phyloP scores from a whole-genome alignment of 2,113 vertebrate genomes.

The Ifrita kowaldi region DNA sequence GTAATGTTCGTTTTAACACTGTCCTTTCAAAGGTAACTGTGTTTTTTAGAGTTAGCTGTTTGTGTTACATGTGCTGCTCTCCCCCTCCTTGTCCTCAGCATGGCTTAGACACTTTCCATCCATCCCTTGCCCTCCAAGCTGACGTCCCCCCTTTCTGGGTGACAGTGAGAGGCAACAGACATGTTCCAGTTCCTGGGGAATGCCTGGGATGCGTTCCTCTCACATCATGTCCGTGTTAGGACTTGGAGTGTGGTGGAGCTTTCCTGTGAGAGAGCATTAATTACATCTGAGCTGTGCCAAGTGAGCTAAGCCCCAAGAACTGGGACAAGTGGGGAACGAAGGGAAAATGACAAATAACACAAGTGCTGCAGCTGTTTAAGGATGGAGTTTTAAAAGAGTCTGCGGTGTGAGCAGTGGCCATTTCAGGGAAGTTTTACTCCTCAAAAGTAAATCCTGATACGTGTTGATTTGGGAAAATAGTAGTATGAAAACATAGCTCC shows the following conservation, averaged over 20 bases:
- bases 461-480: neutral
- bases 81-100: neutral
- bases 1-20: neutral
- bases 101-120: neutral
- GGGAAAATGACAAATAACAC: neutral
- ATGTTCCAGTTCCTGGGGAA: neutral
- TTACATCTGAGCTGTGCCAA: neutral
- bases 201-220: neutral
- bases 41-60: neutral
- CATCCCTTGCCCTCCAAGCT: neutral
- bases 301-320: neutral
- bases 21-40: neutral
- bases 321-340: neutral
- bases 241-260: neutral
- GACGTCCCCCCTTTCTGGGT: accelerated
- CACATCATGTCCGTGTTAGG: neutral
- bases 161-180: neutral
- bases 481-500: neutral
- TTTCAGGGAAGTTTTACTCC: neutral
- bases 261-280: neutral
- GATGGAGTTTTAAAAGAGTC: neutral
- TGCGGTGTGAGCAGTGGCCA: accelerated
- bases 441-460: neutral
- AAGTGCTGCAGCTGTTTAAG: neutral
- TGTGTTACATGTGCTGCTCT: neutral